Evolutionary conservation across 2,888 invertebrate genomes (phyloP), one percentile per base, ranked within the genome.

Genomic region (Dermolepida albohirtum): DNA sequence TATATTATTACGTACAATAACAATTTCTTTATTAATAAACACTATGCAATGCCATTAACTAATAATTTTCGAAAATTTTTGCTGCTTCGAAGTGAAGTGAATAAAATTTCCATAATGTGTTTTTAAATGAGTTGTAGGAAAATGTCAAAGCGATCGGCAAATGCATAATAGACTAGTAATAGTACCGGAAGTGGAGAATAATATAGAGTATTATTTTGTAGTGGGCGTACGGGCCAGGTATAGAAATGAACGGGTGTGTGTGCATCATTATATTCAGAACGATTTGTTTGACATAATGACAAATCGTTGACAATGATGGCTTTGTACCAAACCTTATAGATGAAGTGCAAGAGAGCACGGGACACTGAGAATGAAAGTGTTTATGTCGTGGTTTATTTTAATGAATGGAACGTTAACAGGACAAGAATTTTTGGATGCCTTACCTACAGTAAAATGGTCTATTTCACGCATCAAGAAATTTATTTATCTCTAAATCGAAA

Each of bases 271-370:
- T 8, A 41, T 41, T 5, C 55, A 16, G 41, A 10, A 22, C 55
- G 55, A 55, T 55, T 17, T 43, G 55, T 55, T 55, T 55, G 55
- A 55, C 55, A 55, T 55, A 22, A 55, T 55, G 55, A 41, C 55
- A 55, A 55, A 55, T 55, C 41, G 55, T 55, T 55, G 55, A 55
- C 55, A 55, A 55, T 41, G 22, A 55, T 55, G 41, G 43, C 55
- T 55, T 55, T 55, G 55, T 55, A 55, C 17, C 5, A 41, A 5
- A 12, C 22, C 55, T 40, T 41, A 41, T 41, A n/a, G 41, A 41
- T 41, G 47, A 14, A 41, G n/a, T 17, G 41, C 55, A 55, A 55
- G 41, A 41, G 55, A 40, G 55, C 55, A 55, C 55, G 55, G 40
- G 55, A 39, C 40, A 55, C 22, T 2, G 12, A 41, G 41, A 55